phyloP scores from a whole-genome alignment of 2,888 invertebrate species.

The Mechanitis messenoides region DNA sequence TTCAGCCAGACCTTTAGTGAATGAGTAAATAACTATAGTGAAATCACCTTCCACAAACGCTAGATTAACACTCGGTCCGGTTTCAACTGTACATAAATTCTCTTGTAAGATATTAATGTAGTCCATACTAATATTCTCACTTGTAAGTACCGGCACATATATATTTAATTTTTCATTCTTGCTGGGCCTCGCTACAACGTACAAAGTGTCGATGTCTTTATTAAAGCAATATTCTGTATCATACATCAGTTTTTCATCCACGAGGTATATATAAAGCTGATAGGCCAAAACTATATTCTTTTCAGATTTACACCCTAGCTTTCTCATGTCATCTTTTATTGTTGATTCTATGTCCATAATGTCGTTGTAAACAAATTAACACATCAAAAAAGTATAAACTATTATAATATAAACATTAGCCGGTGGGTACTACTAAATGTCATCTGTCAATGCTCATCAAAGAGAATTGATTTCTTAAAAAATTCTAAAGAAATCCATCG shows the following conservation, averaged over 20 bases:
- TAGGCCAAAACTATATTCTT: constrained; percentile 61
- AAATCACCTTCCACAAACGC: constrained; percentile 67
- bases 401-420: not conserved
- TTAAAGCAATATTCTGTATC: constrained; percentile 70
- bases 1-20: constrained; percentile 53
- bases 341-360: constrained; percentile 62
- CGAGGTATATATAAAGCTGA: constrained; percentile 61
- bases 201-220: constrained; percentile 60
- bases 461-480: too few species aligned
- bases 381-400: too few species aligned
- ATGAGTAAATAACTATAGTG: constrained; percentile 64
- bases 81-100: constrained; percentile 65
- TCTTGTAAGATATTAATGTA: constrained; percentile 60
- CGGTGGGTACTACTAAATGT: too few species aligned
- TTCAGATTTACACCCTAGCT: constrained; percentile 61
- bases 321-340: constrained; percentile 64
- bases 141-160: constrained; percentile 61
- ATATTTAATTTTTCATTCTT: constrained; percentile 62
- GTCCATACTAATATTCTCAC: constrained; percentile 50
- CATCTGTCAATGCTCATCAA: too few species aligned
- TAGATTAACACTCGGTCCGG: constrained; percentile 58
- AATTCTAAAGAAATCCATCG: too few species aligned
- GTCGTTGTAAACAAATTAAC: not conserved
- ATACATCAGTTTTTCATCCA: constrained; percentile 69
- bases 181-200: constrained; percentile 60